A percentile compares a stretch with the other conserved stretches of the same genome.
Evolutionary conservation across 2,888 invertebrate species (phyloP).

Genomic region (Euspilapteryx auroguttella): DNA sequence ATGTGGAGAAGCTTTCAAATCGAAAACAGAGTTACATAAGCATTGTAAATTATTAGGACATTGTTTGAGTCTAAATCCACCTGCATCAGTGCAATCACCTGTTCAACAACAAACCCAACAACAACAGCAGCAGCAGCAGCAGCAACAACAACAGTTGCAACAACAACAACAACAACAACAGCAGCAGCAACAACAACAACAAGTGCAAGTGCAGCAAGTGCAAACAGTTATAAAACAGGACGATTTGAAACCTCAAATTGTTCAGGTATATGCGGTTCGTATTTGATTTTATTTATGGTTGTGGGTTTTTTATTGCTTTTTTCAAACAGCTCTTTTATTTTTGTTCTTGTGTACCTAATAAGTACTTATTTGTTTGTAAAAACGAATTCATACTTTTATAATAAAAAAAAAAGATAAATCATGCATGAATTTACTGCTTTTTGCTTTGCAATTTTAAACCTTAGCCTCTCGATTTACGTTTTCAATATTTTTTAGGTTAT

Average conservation of each 20-base stretch:
- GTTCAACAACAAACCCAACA: slow-evolving; percentile 7
- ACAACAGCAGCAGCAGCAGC: slow-evolving; percentile 17
- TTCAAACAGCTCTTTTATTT: too few relatives aligned
- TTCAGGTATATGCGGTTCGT: slow-evolving; percentile 37
- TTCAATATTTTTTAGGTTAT: slow-evolving; percentile 26
- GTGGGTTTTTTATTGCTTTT: too few relatives aligned
- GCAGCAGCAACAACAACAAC: slow-evolving; percentile 38
- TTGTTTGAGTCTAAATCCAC: slow-evolving; percentile 20
- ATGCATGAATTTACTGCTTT: too few relatives aligned
- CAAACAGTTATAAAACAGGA: slow-evolving; percentile 51
- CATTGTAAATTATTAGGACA: slow-evolving; percentile 65
- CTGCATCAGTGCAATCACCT: slow-evolving; percentile 7
- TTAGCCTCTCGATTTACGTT: too few relatives aligned
- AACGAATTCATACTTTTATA: too few relatives aligned
- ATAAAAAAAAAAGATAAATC: too few relatives aligned
- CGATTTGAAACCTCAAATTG: slow-evolving; percentile 52
- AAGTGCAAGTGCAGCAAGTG: slow-evolving; percentile 27
- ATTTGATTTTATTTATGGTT: background rate
- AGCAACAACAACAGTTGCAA: slow-evolving; percentile 30
- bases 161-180: slow-evolving; percentile 25
- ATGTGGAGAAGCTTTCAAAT: slow-evolving; percentile 76
- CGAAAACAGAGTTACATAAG: slow-evolving; percentile 69
- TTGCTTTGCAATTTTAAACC: too few relatives aligned
- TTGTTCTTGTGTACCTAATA: too few relatives aligned
- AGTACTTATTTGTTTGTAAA: too few relatives aligned